Base-by-base conservation (phyloP, 2,888 invertebrate genomes). In the Trichacis sp. region DNA sequence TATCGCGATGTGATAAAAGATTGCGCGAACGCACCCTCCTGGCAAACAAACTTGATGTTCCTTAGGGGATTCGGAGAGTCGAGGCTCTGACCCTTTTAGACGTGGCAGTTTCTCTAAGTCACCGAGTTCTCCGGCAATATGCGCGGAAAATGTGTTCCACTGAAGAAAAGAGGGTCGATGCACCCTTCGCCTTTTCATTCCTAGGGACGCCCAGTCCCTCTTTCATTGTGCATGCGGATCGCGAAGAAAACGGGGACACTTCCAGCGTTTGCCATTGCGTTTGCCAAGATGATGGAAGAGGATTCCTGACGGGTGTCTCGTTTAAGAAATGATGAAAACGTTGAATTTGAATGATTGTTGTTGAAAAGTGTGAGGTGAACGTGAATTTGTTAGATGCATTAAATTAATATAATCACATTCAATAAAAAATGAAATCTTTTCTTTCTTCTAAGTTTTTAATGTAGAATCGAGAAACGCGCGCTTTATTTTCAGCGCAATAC, bases 151-250 rank as follows among this genome's bases (percentile, higher is more conserved):
- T 63, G 53, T 62, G 62, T 55, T 50, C 54, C 46, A 40, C 36
- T 15, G 46, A n/a, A 40, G 40, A 9, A 15, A 12, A 30, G 36
- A 58, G 66, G 62, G 61, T 59, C 58, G 57, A 17, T 24, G 30
- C 24, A 62, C 55, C 52, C 59, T 58, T 53, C 53, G 56, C 59
- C 67, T 63, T 60, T 63, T 67, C 53, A 67, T 60, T 56, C 42
- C 59, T 54, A 63, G 59, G 56, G 55, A 52, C 43, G 55, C 19
- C 20, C 17, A 19, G 18, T 19, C 45, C 20, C 24, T 18, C 24
- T 29, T 40, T 40, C 24, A 24, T 46, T 46, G 24, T 46, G 24
- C 46, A 46, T 12, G 20, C 24, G 29, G 24, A 24, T 46, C 24
- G 29, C 20, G 46, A n/a, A 24, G 29, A 46, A 46, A 46, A 46